These are phyloP conservation scores for Andrena hattorfiana DNA, from an alignment of 2,888 invertebrate species.

Conservation along the genomic window DNA sequence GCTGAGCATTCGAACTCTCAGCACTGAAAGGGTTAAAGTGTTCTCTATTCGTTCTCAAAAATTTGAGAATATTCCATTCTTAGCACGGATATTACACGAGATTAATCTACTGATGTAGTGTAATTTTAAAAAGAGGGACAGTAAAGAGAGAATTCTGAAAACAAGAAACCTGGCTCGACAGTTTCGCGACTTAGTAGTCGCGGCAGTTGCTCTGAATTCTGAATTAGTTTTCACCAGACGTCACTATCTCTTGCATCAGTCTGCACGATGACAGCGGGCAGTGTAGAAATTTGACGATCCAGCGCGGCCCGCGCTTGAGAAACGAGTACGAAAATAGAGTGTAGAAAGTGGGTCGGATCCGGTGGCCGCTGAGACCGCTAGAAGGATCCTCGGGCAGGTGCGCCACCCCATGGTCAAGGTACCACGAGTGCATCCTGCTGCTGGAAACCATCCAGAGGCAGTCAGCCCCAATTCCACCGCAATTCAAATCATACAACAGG, in stretches of 20 bases:
- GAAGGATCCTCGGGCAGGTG: slow-evolving; percentile 39
- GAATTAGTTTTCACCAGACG: slow-evolving; percentile 11
- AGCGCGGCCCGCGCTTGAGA: slow-evolving; percentile 34
- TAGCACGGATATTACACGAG: too few relatives aligned
- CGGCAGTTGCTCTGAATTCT: background rate
- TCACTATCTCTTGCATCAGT: slow-evolving; percentile 31
- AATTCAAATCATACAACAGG: background rate
- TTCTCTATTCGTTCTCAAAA: too few relatives aligned
- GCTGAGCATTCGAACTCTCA: too few relatives aligned
- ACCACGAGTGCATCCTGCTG: background rate
- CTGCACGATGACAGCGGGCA: slow-evolving; percentile 16
- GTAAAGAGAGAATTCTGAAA: too few relatives aligned
- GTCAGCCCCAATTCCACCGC: too few relatives aligned
- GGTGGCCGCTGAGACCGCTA: slow-evolving; percentile 37
- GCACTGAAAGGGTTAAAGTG: too few relatives aligned
- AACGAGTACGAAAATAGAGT: slow-evolving; percentile 58
- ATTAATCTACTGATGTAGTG: too few relatives aligned
- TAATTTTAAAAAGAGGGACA: too few relatives aligned
- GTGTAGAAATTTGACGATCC: slow-evolving; percentile 40
- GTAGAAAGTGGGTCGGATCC: slow-evolving; percentile 61
- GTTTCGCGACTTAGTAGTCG: too few relatives aligned
- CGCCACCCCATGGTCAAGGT: slow-evolving; percentile 54
- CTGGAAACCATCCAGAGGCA: too few relatives aligned
- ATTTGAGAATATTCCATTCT: too few relatives aligned
- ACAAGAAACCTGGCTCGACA: too few relatives aligned